phyloP scores from a whole-genome alignment of 2,888 invertebrate genomes.

The Drosophila mercatorum region DNA sequence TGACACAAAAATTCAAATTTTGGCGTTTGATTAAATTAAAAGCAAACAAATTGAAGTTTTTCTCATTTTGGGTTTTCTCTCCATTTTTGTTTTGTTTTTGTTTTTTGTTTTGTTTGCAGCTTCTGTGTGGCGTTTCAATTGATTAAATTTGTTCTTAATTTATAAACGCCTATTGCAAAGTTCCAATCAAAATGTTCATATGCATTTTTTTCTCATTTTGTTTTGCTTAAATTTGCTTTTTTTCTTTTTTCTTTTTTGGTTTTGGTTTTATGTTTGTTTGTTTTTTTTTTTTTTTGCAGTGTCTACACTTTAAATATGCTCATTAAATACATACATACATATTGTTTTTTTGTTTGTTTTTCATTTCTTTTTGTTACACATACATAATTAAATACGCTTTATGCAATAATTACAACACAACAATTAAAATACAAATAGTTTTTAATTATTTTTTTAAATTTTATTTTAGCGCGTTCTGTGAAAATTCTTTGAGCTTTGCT shows the following conservation, averaged over 20 bases:
- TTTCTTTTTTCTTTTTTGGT: conserved; percentile 34
- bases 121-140: conserved; percentile 62
- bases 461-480: conserved; percentile 32
- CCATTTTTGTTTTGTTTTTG: conserved; percentile 16
- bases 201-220: conserved; percentile 1
- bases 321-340: conserved; percentile 62
- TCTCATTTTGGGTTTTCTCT: conserved; percentile 27
- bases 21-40: conserved; percentile 59
- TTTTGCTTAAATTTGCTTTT: conserved; percentile 34
- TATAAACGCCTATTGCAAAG: conserved; percentile 53
- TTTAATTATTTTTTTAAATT: conserved; percentile 45
- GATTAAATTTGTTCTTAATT: conserved; percentile 46
- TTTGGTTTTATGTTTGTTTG: conserved; percentile 26
- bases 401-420: conserved; percentile 81
- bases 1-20: conserved; percentile 55
- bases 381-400: conserved; percentile 77
- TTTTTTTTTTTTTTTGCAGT: conserved; percentile 47
- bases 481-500: conserved; percentile 70
- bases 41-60: conserved; percentile 49
- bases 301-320: conserved; percentile 65
- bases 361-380: conserved; percentile 64
- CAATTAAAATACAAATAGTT: conserved; percentile 77
- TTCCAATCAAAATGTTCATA: conserved; percentile 50
- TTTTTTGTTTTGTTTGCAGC: conserved; percentile 44
- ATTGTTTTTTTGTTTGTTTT: conserved; percentile 36